Evolutionary conservation across 2,113 vertebrate genomes (phyloP), one percentile per base, ranked within the genome.

Genomic region (Phalacrocorax carbo): DNA sequence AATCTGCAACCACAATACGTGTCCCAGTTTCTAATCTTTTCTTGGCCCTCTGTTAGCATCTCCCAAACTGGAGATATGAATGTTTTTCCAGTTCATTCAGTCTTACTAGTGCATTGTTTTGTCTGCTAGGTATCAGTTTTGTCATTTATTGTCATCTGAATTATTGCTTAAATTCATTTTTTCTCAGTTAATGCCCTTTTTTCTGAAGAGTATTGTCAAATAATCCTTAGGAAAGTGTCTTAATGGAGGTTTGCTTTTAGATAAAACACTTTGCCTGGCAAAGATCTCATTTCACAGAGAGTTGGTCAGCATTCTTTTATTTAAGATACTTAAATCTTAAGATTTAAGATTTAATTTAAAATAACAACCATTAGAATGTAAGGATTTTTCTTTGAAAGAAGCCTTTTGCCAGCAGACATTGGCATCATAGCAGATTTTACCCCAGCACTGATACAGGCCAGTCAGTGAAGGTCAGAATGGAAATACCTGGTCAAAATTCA

Each of bases 1-100:
- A 88, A 75, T 71, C 72, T 64, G 40, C 52, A 80, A 46, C 73
- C 58, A 89, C 91, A 96, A 86, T 27, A 92, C 46, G 22, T 70
- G 58, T 49, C 52, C 88, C 55, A 54, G 4, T 77, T 95, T 51
- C 55, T 75, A 8, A 5, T 30, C 4, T 88, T 78, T 86, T 84
- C 21, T 79, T 38, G 26, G 44, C 36, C 22, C 8, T 78, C 27
- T 81, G 23, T 66, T 83, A 91, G 20, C 32, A 23, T n/a, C 46
- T 94, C n/a, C 49, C 57, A 86, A 13, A 60, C 55, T 79, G 51
- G 46, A 75, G 87, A 65, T 21, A 10, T 14, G n/a, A 84, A 70
- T 15, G n/a, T 19, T 40, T 73, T 88, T 57, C 71, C 88, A 80
- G 76, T 61, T 82, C 48, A 49, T 61, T 79, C 34, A 76, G 32